Evolutionary conservation across 1,140 invertebrate species (phyloP), one percentile per base, ranked within the genome.

Genomic region (Drosophila orosa): DNA sequence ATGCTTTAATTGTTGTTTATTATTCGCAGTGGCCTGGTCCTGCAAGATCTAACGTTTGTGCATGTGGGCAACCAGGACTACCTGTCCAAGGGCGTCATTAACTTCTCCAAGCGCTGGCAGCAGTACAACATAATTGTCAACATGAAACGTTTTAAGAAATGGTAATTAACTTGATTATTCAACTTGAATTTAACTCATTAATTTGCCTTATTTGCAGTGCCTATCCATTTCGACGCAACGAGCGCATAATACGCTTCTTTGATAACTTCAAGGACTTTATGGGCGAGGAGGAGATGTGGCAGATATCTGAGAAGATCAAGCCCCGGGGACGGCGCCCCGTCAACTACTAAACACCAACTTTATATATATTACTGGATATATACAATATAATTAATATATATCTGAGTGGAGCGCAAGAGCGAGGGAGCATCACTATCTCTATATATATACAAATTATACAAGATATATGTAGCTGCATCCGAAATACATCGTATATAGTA

Each of bases 21-120:
- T n/a, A n/a, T n/a, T n/a, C n/a, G n/a, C n/a, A 99, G 98, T 91
- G 99, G 99, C 52, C 94, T 99, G 44, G 98, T 99, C 58, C 94
- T 99, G 40, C 98, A 99, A 95, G 99, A 99, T 94, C 94, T 99
- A 90, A 99, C 99, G 5, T 99, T 99, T 93, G 98, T 99, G 42
- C 97, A 99, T 93, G 98, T 99, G 91, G 99, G 98, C 45, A 99
- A 99, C 92, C 96, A 94, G 68, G 97, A 99, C 92, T 94, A 96
- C 59, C 93, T 99, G 80, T 94, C 95, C 7, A 97, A 99, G 89
- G 96, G 96, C 65, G 95, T 95, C 68, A 97, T 99, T 29, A 99
- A 99, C 93, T 99, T 99, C 93, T 97, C 97, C 2, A 99, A 99
- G 93, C 93, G 98, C 78, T 99, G 98, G 98, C 98, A 99, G 92